Evolutionary conservation across 2,888 invertebrate genomes (phyloP).

Genomic region (Caenorhabditis zanzibari): DNA sequence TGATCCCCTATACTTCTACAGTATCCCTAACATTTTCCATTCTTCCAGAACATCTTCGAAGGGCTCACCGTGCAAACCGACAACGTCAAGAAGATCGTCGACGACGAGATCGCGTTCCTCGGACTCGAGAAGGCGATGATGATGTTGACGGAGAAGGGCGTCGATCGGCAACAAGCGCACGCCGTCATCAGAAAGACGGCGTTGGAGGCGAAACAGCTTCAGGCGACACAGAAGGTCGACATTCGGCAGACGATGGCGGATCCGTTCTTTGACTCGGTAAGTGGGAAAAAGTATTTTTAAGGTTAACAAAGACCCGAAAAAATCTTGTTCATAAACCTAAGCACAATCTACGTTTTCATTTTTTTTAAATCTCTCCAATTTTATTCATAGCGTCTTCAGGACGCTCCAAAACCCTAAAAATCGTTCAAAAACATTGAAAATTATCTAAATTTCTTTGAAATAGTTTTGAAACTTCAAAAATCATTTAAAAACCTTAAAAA

Average conservation of each 20-base stretch:
- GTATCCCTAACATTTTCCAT: too few species aligned
- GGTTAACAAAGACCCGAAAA: too few species aligned
- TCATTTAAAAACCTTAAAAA: too few species aligned
- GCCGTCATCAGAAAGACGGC: constrained; percentile 79
- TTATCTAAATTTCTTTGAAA: too few species aligned
- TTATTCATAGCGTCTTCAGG: too few species aligned
- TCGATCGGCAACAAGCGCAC: constrained; percentile 89
- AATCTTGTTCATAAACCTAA: too few species aligned
- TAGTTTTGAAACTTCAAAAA: too few species aligned
- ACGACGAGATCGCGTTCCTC: constrained; percentile 95
- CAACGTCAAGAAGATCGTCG: constrained; percentile 79
- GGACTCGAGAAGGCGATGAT: constrained; percentile 97
- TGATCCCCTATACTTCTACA: too few species aligned
- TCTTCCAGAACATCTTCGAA: constrained; percentile 94
- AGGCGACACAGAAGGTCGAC: constrained; percentile 66
- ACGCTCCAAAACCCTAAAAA: too few species aligned
- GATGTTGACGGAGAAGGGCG: constrained; percentile 97
- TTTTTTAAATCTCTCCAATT: too few species aligned
- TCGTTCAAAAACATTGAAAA: too few species aligned
- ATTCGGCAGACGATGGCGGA: constrained; percentile 77
- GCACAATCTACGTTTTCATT: too few species aligned
- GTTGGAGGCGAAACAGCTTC: constrained; percentile 73
- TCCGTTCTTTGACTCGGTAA: constrained; percentile 78
- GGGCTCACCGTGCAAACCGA: constrained; percentile 97
- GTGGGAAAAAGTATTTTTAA: background rate